These are phyloP conservation scores for Ovis aries DNA, from an alignment of 2,113 vertebrate genomes.

Conservation along the genomic window ARS-UI_Ramb_v3.0 NC_056071.1:25010501-25011000, in stretches of 20 bases:
- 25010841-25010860: background rate
- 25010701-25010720: rapidly evolving
- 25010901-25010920: background rate
- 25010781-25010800: background rate
- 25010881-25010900: background rate
- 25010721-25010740: background rate
- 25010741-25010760: background rate
- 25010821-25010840: background rate
- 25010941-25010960: background rate
- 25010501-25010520: background rate
- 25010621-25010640: no score
- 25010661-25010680: background rate
- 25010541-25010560: background rate
- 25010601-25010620: rapidly evolving
- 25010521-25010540: background rate
- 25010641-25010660: rapidly evolving
- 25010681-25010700: rapidly evolving
- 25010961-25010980: background rate
- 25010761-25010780: background rate
- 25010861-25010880: background rate
- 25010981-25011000: background rate
- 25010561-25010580: background rate
- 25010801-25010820: background rate
- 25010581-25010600: background rate
- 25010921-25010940: background rate